These are phyloP conservation scores for Silurus lanzhouensis DNA, from an alignment of 2,797 vertebrate genomes.

Conservation along the genomic window DNA sequence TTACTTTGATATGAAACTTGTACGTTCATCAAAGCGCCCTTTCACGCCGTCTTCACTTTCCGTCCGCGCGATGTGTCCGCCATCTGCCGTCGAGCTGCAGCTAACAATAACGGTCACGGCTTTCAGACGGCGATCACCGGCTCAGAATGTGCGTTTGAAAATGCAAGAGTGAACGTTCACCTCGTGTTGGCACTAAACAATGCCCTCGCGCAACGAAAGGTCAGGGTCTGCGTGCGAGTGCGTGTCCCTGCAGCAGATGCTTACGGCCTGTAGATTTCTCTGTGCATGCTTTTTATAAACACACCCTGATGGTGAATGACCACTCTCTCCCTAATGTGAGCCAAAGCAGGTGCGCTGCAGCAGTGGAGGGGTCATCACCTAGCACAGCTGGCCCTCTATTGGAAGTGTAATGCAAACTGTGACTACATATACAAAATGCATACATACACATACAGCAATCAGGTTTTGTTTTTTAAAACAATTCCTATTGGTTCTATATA, in stretches of 20 bases:
- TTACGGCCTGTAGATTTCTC: constrained; percentile 40
- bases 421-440: background rate
- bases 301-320: constrained; percentile 37
- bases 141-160: constrained; percentile 39
- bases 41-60: constrained; percentile 6
- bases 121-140: constrained; percentile 46
- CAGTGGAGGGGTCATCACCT: constrained; percentile 1
- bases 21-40: background rate
- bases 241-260: constrained; percentile 71
- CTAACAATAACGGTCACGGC: constrained; percentile 21
- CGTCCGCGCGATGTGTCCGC: background rate
- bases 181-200: constrained; percentile 63
- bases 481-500: no score
- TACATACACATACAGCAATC: background rate
- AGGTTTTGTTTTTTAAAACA: background rate
- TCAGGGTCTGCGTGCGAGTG: constrained; percentile 72
- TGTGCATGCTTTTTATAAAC: constrained; percentile 43
- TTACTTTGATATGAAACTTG: background rate
- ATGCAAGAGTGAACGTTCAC: constrained; percentile 53
- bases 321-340: constrained; percentile 56
- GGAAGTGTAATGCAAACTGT: background rate
- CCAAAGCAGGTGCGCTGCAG: constrained; percentile 67
- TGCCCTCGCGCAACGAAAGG: constrained; percentile 59
- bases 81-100: constrained; percentile 2
- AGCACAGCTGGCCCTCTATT: background rate